Percentiles rank a stretch among this genome's conserved stretches.
Evolutionary conservation across 1,140 invertebrate species (phyloP).

Genomic region (Ceratina japonica): DNA sequence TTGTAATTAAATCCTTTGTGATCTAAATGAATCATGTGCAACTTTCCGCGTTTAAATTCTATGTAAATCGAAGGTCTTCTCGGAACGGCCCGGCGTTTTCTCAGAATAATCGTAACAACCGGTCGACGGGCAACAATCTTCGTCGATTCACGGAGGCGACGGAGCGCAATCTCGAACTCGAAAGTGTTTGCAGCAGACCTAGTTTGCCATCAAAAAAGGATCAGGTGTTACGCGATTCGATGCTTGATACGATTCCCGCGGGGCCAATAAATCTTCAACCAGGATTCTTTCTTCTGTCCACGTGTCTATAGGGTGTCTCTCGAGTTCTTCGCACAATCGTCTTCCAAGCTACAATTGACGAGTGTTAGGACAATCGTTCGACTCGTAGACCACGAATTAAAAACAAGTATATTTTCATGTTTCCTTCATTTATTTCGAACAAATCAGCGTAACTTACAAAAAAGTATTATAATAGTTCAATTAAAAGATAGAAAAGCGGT

Average conservation of each 20-base stretch:
- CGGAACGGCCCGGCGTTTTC: neutral
- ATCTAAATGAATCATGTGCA: no score
- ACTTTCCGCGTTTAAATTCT: neutral
- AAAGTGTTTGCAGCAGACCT: constrained; percentile 11
- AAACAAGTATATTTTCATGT: no score
- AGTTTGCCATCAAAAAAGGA: constrained; percentile 34
- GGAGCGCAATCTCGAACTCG: constrained; percentile 23
- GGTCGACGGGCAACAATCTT: neutral
- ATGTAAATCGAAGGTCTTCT: neutral
- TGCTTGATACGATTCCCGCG: constrained; percentile 36
- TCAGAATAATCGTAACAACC: neutral
- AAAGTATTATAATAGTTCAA: no score
- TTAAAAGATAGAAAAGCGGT: no score
- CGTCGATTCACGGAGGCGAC: neutral
- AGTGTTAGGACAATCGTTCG: no score
- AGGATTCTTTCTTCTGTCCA: constrained; percentile 32
- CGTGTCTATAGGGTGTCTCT: neutral
- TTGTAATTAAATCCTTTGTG: no score
- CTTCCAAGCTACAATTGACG: no score
- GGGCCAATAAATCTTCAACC: constrained; percentile 50
- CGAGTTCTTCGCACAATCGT: no score
- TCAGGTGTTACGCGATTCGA: constrained; percentile 39
- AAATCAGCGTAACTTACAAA: no score
- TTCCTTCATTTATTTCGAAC: no score
- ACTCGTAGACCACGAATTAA: no score